Base-by-base conservation (phyloP, 1,140 invertebrate genomes). In the Neotoxoptera formosana region DNA sequence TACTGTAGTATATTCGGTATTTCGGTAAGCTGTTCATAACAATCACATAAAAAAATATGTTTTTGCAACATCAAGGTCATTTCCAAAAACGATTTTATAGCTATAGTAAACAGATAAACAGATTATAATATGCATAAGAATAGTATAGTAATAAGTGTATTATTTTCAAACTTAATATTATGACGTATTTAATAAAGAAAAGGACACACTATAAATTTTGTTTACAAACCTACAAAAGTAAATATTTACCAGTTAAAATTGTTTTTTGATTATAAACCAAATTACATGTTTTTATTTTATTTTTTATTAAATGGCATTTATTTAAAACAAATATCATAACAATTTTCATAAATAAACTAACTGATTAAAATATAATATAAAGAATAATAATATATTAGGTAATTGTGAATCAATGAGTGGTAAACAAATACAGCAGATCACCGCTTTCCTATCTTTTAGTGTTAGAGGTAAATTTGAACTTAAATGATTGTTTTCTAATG, bases 31-130 rank as follows among this genome's bases (percentile, higher is more conserved):
- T 76, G 60, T 76, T 76, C 60, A 45, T 84, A 87, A 87, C 11
- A 47, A 47, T n/a, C 48, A 36, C 9, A 89, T 48, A 25, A 36
- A 90, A 90, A 60, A 90, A 60, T 60, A 90, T 90, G 88, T 90
- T 90, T 90, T 60, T 56, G 34, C 23, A 23, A 45, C 14, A 60
- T 60, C 34, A 34, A 90, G 88, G 88, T 90, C 30, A 30, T 60
- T 60, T 30, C 53, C 88, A 41, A 90, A 60, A 76, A 76, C 60
- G 60, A 76, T 76, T 76, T 76, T n/a, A n/a, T n/a, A 76, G n/a
- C 17, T 76, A n/a, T 76, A 17, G 60, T 76, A n/a, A 76, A 76
- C 60, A 76, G n/a, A 76, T 76, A n/a, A 76, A 76, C n/a, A 76
- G 60, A 20, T 76, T 76, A 76, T 51, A 51, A 34, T 76, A 67